Evolutionary conservation across 2,888 invertebrate genomes (phyloP).

Genomic region (Phalangium opilio): DNA sequence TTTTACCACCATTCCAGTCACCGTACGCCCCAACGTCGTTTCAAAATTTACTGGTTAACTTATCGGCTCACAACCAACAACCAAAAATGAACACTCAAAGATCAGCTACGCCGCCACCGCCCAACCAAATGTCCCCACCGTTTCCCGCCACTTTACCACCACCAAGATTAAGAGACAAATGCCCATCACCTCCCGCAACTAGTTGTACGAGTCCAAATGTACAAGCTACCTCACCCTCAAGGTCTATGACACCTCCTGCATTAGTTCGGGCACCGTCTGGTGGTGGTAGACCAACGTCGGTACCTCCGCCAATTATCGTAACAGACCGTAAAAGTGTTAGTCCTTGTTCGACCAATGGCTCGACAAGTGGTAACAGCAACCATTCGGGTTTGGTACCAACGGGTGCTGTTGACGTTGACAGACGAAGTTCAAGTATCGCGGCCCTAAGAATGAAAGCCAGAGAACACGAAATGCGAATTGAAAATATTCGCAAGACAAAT

Average conservation of each 20-base stretch:
- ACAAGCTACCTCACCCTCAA: too few relatives aligned
- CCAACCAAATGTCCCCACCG: too few relatives aligned
- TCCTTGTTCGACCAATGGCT: too few relatives aligned
- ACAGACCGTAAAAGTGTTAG: background rate
- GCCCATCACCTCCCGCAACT: background rate
- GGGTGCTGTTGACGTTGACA: conserved; percentile 27
- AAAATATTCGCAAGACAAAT: conserved; percentile 14
- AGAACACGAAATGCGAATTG: conserved; percentile 50
- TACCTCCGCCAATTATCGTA: background rate
- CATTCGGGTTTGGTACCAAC: background rate
- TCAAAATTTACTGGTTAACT: conserved; percentile 67
- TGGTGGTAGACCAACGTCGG: background rate
- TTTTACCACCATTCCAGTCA: conserved; percentile 10
- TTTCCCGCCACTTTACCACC: too few relatives aligned
- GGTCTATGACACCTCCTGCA: too few relatives aligned
- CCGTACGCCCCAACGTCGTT: conserved; percentile 42
- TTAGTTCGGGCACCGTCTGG: too few relatives aligned
- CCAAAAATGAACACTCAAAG: conserved; percentile 8
- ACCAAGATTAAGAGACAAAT: background rate
- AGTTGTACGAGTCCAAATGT: too few relatives aligned
- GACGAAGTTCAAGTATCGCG: conserved; percentile 50
- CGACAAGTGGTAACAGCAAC: background rate
- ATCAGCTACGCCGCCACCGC: too few relatives aligned
- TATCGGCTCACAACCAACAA: conserved; percentile 34
- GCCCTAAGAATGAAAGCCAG: conserved; percentile 70